Evolutionary conservation across 2,888 invertebrate genomes (phyloP).

Genomic region (Thalpophila matura): DNA sequence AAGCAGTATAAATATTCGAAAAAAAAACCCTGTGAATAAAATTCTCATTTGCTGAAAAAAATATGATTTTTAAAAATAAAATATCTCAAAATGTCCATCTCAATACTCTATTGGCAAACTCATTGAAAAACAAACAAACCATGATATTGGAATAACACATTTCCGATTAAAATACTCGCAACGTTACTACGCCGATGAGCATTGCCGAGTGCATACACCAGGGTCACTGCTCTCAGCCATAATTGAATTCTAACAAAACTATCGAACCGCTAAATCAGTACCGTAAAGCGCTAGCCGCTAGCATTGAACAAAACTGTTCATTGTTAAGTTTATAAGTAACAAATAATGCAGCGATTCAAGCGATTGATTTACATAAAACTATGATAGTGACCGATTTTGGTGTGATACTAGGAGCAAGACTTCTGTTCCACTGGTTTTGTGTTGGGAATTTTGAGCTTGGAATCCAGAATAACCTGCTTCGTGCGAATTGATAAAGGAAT

Average conservation of each 20-base stretch:
- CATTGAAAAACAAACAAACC: conserved; percentile 55
- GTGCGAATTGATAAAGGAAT: conserved; percentile 36
- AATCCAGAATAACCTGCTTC: conserved; percentile 39
- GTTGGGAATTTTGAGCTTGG: conserved; percentile 12
- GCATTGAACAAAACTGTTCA: conserved; percentile 68
- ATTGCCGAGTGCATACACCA: conserved; percentile 66
- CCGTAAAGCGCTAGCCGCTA: conserved; percentile 69
- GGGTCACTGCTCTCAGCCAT: conserved; percentile 73
- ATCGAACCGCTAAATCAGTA: conserved; percentile 83
- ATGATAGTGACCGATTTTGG: conserved; percentile 40
- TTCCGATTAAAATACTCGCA: conserved; percentile 52
- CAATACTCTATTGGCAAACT: conserved; percentile 3
- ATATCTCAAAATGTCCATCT: not conserved
- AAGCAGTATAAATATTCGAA: no score
- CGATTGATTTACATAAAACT: conserved; percentile 54
- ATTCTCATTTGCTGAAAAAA: not conserved
- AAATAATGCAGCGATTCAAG: conserved; percentile 63
- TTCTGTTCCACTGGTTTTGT: conserved; percentile 7
- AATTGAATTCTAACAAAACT: conserved; percentile 85
- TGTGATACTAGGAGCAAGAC: conserved; percentile 15
- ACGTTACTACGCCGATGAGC: conserved; percentile 51
- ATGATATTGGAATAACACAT: conserved; percentile 49
- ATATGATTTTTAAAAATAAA: not conserved
- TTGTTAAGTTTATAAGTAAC: conserved; percentile 68
- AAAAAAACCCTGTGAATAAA: not conserved